Conservation (phyloP, 2,888 invertebrate species). For the Prosapia bicincta region DNA sequence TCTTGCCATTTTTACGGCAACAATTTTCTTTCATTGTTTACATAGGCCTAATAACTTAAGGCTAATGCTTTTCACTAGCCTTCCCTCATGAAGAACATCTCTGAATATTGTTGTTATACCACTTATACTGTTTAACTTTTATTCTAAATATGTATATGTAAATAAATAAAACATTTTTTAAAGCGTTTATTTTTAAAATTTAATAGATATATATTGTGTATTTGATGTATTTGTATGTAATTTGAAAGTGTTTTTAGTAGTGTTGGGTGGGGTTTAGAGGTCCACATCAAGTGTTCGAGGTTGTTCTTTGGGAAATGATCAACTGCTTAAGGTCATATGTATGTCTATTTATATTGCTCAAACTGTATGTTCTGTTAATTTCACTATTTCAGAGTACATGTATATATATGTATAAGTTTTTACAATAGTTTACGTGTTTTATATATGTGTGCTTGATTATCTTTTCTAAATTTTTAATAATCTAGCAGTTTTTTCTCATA, state of each 20-base stretch:
- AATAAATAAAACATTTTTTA: conserved; percentile 20
- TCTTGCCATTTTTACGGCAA: conserved; percentile 20
- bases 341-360: conserved; percentile 12
- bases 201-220: conserved; percentile 10
- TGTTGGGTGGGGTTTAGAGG: conserved; percentile 14
- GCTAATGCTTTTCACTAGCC: conserved; percentile 11
- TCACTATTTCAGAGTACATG: background rate
- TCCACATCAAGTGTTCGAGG: conserved; percentile 15
- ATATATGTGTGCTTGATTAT: background rate
- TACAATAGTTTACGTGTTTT: background rate
- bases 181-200: conserved; percentile 18
- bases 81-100: conserved; percentile 22
- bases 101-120: conserved; percentile 23
- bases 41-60: conserved; percentile 23
- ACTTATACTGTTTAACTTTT: conserved; percentile 24
- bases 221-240: conserved; percentile 11
- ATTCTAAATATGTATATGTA: conserved; percentile 11
- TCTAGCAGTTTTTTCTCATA: background rate
- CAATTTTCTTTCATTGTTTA: conserved; percentile 5
- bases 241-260: background rate
- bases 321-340: conserved; percentile 14
- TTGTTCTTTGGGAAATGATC: conserved; percentile 17
- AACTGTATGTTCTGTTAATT: background rate
- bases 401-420: background rate
- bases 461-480: background rate